Evolutionary conservation across 2,888 invertebrate species (phyloP).

Genomic region (Hermodice carunculata): DNA sequence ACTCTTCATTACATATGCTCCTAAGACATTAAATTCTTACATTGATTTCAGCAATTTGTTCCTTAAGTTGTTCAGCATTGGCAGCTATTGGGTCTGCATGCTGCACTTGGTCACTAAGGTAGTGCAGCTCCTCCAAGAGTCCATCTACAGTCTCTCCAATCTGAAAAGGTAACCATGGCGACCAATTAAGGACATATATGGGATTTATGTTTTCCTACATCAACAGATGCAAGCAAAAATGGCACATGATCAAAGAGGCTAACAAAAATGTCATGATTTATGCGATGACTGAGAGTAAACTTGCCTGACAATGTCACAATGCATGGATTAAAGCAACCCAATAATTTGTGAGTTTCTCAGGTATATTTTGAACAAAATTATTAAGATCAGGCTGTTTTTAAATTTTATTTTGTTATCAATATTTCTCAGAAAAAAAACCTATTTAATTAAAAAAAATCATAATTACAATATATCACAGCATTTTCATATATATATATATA

Average conservation of each 20-base stretch:
- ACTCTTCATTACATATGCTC: not conserved
- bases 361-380: too few relatives aligned
- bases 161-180: too few relatives aligned
- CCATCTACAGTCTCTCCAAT: conserved; percentile 64
- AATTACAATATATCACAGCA: not conserved
- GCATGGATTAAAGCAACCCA: too few relatives aligned
- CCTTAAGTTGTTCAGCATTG: conserved; percentile 61
- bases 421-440: not conserved
- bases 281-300: too few relatives aligned
- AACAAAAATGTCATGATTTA: too few relatives aligned
- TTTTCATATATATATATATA: not conserved
- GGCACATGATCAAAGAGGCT: too few relatives aligned
- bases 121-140: conserved; percentile 63
- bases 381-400: too few relatives aligned
- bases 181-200: too few relatives aligned
- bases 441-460: not conserved
- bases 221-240: too few relatives aligned
- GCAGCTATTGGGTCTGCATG: conserved; percentile 66
- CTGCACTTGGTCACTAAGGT: conserved; percentile 57
- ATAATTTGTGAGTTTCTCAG: too few relatives aligned
- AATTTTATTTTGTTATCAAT: not conserved
- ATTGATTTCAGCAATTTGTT: conserved; percentile 64
- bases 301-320: too few relatives aligned
- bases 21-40: conserved; percentile 42
- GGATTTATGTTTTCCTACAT: too few relatives aligned